These are phyloP conservation scores for Muscidifurax raptorellus DNA, from an alignment of 1,140 invertebrate genomes.

Conservation along the genomic window DNA sequence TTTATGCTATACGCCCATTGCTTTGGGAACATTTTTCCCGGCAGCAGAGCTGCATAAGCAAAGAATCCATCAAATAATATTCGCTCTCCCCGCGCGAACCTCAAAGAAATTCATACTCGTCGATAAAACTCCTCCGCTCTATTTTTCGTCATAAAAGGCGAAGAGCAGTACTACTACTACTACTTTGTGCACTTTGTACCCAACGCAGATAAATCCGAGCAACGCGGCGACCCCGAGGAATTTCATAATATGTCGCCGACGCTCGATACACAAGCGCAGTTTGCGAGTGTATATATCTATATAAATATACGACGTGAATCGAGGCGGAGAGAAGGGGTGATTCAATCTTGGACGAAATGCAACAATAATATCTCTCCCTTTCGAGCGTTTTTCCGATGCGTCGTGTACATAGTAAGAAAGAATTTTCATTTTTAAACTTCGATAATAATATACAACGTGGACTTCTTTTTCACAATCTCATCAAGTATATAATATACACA, in stretches of 20 bases:
- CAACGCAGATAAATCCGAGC: background rate
- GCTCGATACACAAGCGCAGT: background rate
- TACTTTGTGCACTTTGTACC: background rate
- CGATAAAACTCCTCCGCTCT: background rate
- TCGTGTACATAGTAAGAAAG: too few species aligned
- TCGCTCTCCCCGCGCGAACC: background rate
- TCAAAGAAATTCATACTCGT: slow-evolving; percentile 6
- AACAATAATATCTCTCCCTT: slow-evolving; percentile 27
- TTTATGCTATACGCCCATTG: too few species aligned
- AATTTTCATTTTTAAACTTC: background rate
- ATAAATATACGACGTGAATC: background rate
- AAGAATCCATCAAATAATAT: too few species aligned
- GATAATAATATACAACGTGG: too few species aligned
- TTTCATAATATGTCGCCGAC: background rate
- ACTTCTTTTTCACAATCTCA: too few species aligned
- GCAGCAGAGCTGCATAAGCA: too few species aligned
- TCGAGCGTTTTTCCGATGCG: slow-evolving; percentile 25
- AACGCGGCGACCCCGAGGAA: background rate
- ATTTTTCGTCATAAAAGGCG: background rate
- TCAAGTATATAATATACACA: too few species aligned
- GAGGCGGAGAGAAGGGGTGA: background rate
- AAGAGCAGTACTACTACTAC: too few species aligned
- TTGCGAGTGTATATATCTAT: too few species aligned
- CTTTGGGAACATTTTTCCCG: too few species aligned
- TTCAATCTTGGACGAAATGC: slow-evolving; percentile 28